Evolutionary conservation across 2,888 invertebrate species (phyloP).

Genomic region (Temnothorax rugatulus): DNA sequence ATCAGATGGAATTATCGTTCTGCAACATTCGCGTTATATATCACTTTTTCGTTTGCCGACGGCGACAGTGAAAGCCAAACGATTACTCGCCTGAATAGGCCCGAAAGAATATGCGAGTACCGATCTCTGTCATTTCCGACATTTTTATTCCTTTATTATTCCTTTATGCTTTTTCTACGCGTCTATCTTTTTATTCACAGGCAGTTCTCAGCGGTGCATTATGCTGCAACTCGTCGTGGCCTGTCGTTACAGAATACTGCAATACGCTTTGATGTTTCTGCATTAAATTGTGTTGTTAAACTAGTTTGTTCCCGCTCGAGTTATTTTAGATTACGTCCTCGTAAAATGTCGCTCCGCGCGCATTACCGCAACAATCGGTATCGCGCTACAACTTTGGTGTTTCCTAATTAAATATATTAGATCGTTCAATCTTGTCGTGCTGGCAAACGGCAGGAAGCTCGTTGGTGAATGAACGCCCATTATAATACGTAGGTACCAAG

Average conservation of each 20-base stretch:
- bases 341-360: background rate
- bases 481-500: background rate
- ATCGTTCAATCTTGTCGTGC: conserved; percentile 29
- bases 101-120: background rate
- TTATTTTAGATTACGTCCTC: conserved; percentile 22
- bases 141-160: conserved; percentile 21
- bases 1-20: conserved; percentile 22
- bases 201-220: background rate
- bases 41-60: background rate
- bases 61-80: background rate
- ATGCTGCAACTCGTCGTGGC: background rate
- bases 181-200: background rate
- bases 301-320: background rate
- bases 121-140: background rate
- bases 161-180: background rate
- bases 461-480: background rate
- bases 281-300: conserved; percentile 16
- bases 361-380: conserved; percentile 14
- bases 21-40: background rate
- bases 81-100: conserved; percentile 2
- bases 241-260: conserved; percentile 15
- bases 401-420: conserved; percentile 54
- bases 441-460: background rate
- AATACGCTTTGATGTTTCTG: conserved; percentile 21
- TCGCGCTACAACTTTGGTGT: conserved; percentile 18